phyloP scores from a whole-genome alignment of 2,113 vertebrate genomes.

The Calidris pygmaea region DNA sequence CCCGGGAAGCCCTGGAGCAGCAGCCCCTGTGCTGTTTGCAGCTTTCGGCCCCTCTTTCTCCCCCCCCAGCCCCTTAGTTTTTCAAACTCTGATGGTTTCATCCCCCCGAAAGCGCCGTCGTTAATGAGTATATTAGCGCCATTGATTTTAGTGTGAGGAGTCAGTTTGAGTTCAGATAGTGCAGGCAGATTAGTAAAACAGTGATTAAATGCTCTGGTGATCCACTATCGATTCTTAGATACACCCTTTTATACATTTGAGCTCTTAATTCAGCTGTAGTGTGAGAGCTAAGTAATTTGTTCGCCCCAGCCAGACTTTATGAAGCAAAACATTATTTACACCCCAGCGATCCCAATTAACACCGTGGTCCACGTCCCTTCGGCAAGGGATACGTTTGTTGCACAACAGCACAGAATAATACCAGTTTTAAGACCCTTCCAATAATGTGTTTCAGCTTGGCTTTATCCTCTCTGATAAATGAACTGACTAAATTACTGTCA shows the following conservation, averaged over 20 bases:
- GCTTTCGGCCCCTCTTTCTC: not conserved
- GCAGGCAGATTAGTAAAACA: slow-evolving; percentile 9
- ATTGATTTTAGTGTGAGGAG: slow-evolving; percentile 26
- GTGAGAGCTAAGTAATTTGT: not conserved
- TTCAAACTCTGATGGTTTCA: not conserved
- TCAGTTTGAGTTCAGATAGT: not conserved
- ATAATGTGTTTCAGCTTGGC: not conserved
- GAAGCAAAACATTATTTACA: slow-evolving; percentile 18
- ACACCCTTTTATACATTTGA: not conserved
- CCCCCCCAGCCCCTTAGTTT: not conserved
- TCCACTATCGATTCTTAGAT: not conserved
- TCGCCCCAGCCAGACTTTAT: not conserved
- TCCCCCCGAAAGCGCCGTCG: not conserved
- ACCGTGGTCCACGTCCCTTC: not conserved
- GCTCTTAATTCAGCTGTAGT: slow-evolving; percentile 9
- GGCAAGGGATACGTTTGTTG: not conserved
- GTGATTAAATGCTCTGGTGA: slow-evolving; percentile 38
- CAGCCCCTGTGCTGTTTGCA: not conserved
- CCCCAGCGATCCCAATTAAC: not conserved
- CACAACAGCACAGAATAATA: not conserved
- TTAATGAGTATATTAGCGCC: not conserved
- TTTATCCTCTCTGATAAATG: slow-evolving; percentile 31
- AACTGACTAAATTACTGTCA: slow-evolving; percentile 21
- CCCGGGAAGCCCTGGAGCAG: not conserved
- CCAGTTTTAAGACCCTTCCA: not conserved